Conservation (phyloP, 1,140 invertebrate genomes). For the Cyrtorhinus lividipennis region DNA sequence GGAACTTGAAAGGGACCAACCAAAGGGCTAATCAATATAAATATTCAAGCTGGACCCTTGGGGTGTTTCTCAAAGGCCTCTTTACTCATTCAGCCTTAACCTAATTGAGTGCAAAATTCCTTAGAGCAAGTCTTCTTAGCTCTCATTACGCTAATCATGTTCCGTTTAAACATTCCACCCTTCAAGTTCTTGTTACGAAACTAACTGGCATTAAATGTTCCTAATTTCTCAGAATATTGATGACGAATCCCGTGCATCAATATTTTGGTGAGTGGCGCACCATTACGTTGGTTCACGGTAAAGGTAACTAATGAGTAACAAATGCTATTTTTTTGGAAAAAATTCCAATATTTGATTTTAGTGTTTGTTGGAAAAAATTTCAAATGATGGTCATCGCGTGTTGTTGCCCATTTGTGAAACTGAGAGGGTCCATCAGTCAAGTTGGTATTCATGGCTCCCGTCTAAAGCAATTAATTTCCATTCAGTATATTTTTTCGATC, state of each 20-base stretch:
- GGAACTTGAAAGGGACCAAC: neutral
- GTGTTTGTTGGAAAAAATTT: too few species aligned
- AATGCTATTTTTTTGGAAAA: too few species aligned
- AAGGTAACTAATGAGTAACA: too few species aligned
- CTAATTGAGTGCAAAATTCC: slow-evolving; percentile 11
- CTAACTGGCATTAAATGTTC: slow-evolving; percentile 9
- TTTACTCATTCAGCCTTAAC: slow-evolving; percentile 2
- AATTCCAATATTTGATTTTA: too few species aligned
- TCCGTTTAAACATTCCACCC: slow-evolving; percentile 1
- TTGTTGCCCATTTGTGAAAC: too few species aligned
- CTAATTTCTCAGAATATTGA: neutral
- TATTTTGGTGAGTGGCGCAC: too few species aligned
- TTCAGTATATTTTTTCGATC: neutral
- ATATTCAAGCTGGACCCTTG: slow-evolving; percentile 12
- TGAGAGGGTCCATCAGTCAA: neutral
- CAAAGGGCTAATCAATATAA: slow-evolving; percentile 15
- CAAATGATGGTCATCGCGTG: too few species aligned
- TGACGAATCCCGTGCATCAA: neutral
- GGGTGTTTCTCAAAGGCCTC: slow-evolving; percentile 11
- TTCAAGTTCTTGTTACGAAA: neutral
- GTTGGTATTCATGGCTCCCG: neutral
- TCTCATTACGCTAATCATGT: slow-evolving; percentile 14
- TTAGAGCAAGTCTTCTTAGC: slow-evolving; percentile 9
- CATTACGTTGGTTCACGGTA: too few species aligned
- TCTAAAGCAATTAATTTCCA: neutral